Conservation (phyloP, 2,888 invertebrate genomes). For the Oxycera nigricornis region DNA sequence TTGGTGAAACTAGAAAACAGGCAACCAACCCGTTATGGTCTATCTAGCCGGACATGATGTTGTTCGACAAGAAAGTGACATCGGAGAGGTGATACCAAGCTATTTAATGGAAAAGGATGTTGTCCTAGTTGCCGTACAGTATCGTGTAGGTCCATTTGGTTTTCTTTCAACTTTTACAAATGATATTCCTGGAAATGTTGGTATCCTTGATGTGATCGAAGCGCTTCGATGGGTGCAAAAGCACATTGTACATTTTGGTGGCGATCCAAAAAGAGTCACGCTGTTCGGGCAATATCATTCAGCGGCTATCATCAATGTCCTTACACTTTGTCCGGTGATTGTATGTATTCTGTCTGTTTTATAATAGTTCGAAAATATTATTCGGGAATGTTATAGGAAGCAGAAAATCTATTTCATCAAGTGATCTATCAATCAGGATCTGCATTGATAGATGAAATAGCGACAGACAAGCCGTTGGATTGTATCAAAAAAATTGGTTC, state of each 20-base stretch:
- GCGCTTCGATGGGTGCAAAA: conserved; percentile 61
- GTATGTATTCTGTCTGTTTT: conserved; percentile 47
- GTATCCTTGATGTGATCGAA: conserved; percentile 60
- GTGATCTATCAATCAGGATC: conserved; percentile 62
- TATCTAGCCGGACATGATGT: conserved; percentile 39
- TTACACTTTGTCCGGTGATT: conserved; percentile 55
- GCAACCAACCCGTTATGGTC: conserved; percentile 38
- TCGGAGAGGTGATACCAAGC: conserved; percentile 56
- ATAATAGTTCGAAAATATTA: too few relatives aligned
- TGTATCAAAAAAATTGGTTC: conserved; percentile 57
- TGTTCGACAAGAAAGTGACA: neutral
- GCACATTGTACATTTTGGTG: conserved; percentile 61
- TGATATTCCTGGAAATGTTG: conserved; percentile 62
- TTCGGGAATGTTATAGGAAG: too few relatives aligned
- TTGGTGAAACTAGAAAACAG: conserved; percentile 21
- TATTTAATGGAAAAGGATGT: conserved; percentile 58
- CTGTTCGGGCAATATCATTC: conserved; percentile 63
- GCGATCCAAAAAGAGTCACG: conserved; percentile 59
- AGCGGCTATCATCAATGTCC: conserved; percentile 58
- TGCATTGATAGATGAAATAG: conserved; percentile 59
- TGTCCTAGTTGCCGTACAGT: conserved; percentile 58
- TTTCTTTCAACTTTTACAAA: conserved; percentile 61
- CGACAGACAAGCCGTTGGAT: conserved; percentile 54
- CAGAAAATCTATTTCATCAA: conserved; percentile 58
- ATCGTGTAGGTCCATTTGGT: conserved; percentile 59